phyloP scores from a whole-genome alignment of 2,113 vertebrate species.

The Coryphaenoides rupestris region DNA sequence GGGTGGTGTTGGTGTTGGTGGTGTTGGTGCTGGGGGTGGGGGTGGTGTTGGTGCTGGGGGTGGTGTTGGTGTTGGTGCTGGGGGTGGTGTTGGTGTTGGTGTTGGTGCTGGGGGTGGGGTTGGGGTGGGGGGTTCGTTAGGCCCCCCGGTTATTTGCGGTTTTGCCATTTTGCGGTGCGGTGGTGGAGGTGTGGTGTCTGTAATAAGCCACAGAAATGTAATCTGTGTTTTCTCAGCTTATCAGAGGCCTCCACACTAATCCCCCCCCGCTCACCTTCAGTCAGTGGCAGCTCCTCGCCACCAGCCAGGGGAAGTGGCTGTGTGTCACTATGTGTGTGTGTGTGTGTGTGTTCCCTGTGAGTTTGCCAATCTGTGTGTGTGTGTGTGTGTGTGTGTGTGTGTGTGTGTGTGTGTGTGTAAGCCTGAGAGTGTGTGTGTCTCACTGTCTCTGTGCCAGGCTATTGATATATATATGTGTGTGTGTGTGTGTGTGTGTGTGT shows the following conservation, averaged over 20 bases:
- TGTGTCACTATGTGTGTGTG: constrained; percentile 38
- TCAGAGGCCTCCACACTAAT: constrained; percentile 64
- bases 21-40: too few species aligned
- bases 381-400: constrained; percentile 51
- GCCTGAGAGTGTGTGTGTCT: too few species aligned
- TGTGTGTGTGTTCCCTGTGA: constrained; percentile 26
- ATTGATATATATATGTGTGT: too few species aligned
- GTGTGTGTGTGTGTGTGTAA: too few species aligned
- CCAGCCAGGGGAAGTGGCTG: constrained; percentile 44
- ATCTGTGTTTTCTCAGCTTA: constrained; percentile 80
- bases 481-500: constrained; percentile 46
- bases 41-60: too few species aligned
- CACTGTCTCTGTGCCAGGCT: too few species aligned
- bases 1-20: too few species aligned
- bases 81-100: too few species aligned
- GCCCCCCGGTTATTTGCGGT: constrained; percentile 64
- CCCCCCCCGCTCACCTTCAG: constrained; percentile 55
- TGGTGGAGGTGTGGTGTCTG: constrained; percentile 49
- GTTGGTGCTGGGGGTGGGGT: too few species aligned
- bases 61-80: too few species aligned
- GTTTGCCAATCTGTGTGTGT: constrained; percentile 39
- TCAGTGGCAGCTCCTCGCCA: constrained; percentile 47
- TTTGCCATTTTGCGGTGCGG: too few species aligned
- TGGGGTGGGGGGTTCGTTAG: constrained; percentile 35
- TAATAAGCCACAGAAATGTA: constrained; percentile 71